Evolutionary conservation across 2,113 vertebrate species (phyloP), one percentile per base, ranked within the genome.

Genomic region (Epinephelus lanceolatus): DNA sequence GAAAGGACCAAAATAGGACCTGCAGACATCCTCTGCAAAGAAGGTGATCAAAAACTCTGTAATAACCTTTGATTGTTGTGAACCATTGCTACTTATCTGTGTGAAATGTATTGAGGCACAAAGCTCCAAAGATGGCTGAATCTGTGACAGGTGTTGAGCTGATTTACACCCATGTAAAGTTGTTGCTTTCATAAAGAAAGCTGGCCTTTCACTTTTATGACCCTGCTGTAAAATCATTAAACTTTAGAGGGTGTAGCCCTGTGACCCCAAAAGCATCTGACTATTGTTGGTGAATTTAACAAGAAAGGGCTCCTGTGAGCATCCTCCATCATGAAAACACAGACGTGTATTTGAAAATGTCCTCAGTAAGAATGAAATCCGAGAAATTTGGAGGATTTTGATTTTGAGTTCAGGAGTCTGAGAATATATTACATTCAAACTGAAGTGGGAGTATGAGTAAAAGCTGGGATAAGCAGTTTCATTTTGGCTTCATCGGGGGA

Each of bases 181-280:
- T 49, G 49, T 71, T 83, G 68, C 83, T 79, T 85, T 72, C 19
- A n/a, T 1, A 23, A 66, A 21, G 81, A 76, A 79, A 55, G 69
- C 52, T n/a, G 40, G 47, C 51, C 55, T 73, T 71, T 49, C 0
- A 5, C 19, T 47, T 92, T 89, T 78, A 85, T 84, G 76, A 60
- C 76, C 19, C 15, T 51, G 47, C 60, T 78, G 66, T 90, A 78
- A 87, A 88, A 68, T 69, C 60, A 77, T 70, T 23, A 21, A 72
- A 63, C 53, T 47, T 21, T 13, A 49, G 49, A 66, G 71, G 45
- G 67, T n/a, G 45, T 56, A 53, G 42, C 23, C 37, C 19, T 2
- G 45, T 74, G 52, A 73, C 27, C 76, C 4, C 80, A 51, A 72
- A 85, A 82, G 11, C 42, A 56, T 81, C 63, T 10, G 30, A 49